Base-by-base conservation (phyloP, 2,888 invertebrate species). In the Cactoblastis cactorum region DNA sequence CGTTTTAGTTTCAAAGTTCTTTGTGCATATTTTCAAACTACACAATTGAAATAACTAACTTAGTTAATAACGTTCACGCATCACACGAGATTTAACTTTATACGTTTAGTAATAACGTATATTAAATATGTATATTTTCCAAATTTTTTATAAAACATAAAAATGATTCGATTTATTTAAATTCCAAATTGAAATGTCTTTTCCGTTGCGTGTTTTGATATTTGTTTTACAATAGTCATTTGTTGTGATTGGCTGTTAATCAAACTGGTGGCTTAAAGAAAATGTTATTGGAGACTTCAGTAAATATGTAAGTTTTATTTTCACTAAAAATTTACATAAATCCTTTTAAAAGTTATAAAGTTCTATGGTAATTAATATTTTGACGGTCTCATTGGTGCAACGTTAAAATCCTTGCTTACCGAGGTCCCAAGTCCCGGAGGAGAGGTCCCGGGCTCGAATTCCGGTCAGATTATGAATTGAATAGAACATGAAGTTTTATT, bases 81-180 rank as follows among this genome's bases (percentile, higher is more conserved):
- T 28, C 28, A 32, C 15, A 28, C 28, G 1, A 43, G 0, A 32
- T 43, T 28, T 1, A 28, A 43, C 43, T 43, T 43, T 43, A 43
- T 28, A 8, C 3, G 0, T 3, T 5, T 3, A 0, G 15, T 11
- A 5, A 32, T 43, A 43, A 1, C 11, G 43, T 28, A 17, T 9
- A 0, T 12, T 17, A 1, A 17, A 2, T 3, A 9, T 11, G 43
- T 11, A 43, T n/a, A 11, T 24, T 15, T 9, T 15, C n/a, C n/a
- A n/a, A n/a, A n/a, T 43, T n/a, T 32, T 3, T 43, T 5, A 15
- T 17, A 56, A 56, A 62, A 18, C 33, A 24, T 47, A 54, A 50
- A 47, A 39, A 47, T 50, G 28, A 53, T 57, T 51, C 54, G 51
- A 58, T 58, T 55, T 58, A 53, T 58, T 58, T 48, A 53, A 58